Conservation (phyloP, 2,888 invertebrate species). For the Erannis defoliaria region DNA sequence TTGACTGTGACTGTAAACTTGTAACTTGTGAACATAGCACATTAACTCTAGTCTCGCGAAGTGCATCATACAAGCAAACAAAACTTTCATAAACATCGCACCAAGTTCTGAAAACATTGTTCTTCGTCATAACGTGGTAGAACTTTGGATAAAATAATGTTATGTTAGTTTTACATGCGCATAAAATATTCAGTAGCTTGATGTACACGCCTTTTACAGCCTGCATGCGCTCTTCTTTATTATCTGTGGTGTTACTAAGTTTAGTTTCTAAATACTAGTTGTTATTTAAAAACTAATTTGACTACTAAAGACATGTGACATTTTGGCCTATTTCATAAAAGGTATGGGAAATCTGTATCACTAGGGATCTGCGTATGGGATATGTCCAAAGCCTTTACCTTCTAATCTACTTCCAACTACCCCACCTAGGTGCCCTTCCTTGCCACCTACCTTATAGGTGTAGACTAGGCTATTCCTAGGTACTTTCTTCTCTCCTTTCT, state of each 20-base stretch:
- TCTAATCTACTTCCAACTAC: too few relatives aligned
- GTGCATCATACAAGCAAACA: constrained; percentile 32
- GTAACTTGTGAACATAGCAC: constrained; percentile 12
- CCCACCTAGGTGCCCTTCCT: too few relatives aligned
- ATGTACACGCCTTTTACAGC: not conserved
- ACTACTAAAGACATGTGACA: too few relatives aligned
- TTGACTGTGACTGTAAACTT: not conserved
- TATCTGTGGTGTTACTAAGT: not conserved
- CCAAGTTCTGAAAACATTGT: constrained; percentile 33
- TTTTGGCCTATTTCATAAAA: too few relatives aligned
- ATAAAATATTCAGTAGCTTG: constrained; percentile 13
- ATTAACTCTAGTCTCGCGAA: constrained; percentile 18
- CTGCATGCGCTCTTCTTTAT: not conserved
- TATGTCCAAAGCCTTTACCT: too few relatives aligned
- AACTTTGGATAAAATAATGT: constrained; percentile 26
- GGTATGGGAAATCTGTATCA: too few relatives aligned
- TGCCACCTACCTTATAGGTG: too few relatives aligned
- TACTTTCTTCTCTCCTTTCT: too few relatives aligned
- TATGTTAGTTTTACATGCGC: constrained; percentile 17
- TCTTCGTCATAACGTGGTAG: constrained; percentile 25
- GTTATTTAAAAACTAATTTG: too few relatives aligned
- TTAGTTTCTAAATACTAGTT: not conserved
- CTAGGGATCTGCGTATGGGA: too few relatives aligned
- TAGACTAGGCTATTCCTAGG: too few relatives aligned
- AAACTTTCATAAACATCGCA: constrained; percentile 34